Percentiles rank a stretch among this genome's conserved stretches.
Evolutionary conservation across 2,113 vertebrate genomes (phyloP).

Genomic region (Halcyon malimbica): DNA sequence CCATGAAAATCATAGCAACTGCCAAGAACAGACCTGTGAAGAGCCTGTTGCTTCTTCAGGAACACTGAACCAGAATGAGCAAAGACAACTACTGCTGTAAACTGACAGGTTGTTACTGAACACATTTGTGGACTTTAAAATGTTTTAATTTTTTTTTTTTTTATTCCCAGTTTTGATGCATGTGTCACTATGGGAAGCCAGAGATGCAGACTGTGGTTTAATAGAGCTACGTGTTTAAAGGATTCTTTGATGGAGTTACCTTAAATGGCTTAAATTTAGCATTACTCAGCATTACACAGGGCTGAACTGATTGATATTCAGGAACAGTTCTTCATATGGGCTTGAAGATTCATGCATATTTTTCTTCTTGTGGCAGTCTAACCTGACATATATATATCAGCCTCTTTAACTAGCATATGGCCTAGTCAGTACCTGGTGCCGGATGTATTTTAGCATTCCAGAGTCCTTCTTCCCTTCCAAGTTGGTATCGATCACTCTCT

Average conservation of each 20-base stretch:
- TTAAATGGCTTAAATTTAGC: background rate
- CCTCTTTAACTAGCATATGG: background rate
- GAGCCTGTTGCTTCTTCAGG: background rate
- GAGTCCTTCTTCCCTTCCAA: slow-evolving; percentile 96
- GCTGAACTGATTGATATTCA: background rate
- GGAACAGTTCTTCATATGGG: background rate
- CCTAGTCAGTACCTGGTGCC: slow-evolving; percentile 86
- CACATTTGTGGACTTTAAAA: background rate
- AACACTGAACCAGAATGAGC: background rate
- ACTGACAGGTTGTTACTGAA: background rate
- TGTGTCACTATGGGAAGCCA: background rate
- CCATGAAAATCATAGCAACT: background rate
- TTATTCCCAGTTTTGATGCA: background rate
- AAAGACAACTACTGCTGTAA: background rate
- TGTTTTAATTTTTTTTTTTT: background rate
- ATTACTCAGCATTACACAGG: background rate
- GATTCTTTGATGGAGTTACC: background rate
- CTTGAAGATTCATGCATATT: background rate
- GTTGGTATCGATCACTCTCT: slow-evolving; percentile 86
- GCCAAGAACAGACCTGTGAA: background rate
- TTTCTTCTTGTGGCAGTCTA: background rate
- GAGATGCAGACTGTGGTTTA: background rate
- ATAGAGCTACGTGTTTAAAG: background rate
- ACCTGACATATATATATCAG: background rate
- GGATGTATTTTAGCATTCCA: slow-evolving; percentile 97